Base-by-base conservation (phyloP, 2,797 vertebrate genomes). In the Adelosebastes latens region DNA sequence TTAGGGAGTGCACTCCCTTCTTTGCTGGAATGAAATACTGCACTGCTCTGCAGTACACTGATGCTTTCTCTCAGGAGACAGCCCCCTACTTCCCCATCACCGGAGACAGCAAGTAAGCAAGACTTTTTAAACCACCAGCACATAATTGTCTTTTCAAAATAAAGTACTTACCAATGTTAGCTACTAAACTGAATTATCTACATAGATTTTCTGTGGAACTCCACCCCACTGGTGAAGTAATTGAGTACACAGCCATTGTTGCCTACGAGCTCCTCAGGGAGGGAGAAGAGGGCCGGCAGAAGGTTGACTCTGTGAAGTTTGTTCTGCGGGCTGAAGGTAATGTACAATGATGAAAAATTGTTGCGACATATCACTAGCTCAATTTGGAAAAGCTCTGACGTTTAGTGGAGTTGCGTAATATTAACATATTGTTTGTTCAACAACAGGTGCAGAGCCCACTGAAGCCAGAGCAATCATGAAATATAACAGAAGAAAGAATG, bases 21-120 rank as follows among this genome's bases (percentile, higher is more conserved):
- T 93, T 99, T 11, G 61, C 94, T 80, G 98, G 98, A 64, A 91
- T 98, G 82, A 94, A 95, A 73, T 95, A 93, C 77, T 99, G 98
- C 86, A 95, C 87, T 10, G 90, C 71, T 1, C 76, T 96, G 16
- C 77, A 90, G 55, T 97, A 97, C 77, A 89, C 88, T 36, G 95
- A 97, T 14, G 94, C 96, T 81, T 96, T 83, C 83, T 91, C 80
- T 77, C 90, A 91, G 11, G 94, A 96, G 20, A 90, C 92, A 2
- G 82, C 96, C 20, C 96, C 97, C 4, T 97, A 96, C 90, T 97
- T 96, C 81, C 97, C 97, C 10, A 93, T 99, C 82, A 96, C 94
- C 0, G 97, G 97, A 78, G 95, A 98, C 89, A 96, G 95, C 90
- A 97, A 94, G 98, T 98, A 67, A 94, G 94, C 46, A 58, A 69